Base-by-base conservation (phyloP, 2,888 invertebrate species). In the Athetis lepigone region DNA sequence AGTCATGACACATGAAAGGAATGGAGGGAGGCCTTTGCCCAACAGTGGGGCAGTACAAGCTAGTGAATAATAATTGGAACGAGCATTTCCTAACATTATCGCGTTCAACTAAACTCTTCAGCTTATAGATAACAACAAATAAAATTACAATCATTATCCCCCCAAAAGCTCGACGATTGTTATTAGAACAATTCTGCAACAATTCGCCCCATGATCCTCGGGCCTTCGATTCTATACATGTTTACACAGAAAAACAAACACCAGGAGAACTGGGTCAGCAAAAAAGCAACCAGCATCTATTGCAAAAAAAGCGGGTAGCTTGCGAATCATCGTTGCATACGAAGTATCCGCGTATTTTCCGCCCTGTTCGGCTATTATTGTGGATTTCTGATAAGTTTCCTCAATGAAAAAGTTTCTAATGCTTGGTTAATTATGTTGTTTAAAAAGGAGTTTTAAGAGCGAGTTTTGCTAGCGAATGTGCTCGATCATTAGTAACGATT, bases 251-350 rank as follows among this genome's bases (percentile, higher is more conserved):
- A 76, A 79, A 74, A 79, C 82, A 81, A 84, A 84, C 83, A 81
- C 77, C 69, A 69, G 50, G 54, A 42, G 74, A 88, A 87, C 77
- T 88, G 73, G 88, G 87, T 84, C 88, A 82, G 67, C 63, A 70
- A 70, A 68, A 77, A 75, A 79, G 73, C 81, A 69, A 70, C 79
- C 79, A 73, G 83, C 82, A 83, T 83, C 82, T 84, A 77, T 79
- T 80, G 82, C 80, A 71, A 79, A 78, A n/a, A 76, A 75, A 75
- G 74, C 69, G 75, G 72, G 67, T 52, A 77, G 77, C 80, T 70
- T 70, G 75, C 66, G 68, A 74, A 80, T 79, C 66, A 77, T 74
- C 54, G 57, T 52, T 65, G 59, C 65, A 76, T 61, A 45, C 58
- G 37, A 72, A 68, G 52, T 59, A 42, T 25, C 25, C 55, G 60